phyloP scores from a whole-genome alignment of 2,113 vertebrate genomes.

The Melanostigma gelatinosum region DNA sequence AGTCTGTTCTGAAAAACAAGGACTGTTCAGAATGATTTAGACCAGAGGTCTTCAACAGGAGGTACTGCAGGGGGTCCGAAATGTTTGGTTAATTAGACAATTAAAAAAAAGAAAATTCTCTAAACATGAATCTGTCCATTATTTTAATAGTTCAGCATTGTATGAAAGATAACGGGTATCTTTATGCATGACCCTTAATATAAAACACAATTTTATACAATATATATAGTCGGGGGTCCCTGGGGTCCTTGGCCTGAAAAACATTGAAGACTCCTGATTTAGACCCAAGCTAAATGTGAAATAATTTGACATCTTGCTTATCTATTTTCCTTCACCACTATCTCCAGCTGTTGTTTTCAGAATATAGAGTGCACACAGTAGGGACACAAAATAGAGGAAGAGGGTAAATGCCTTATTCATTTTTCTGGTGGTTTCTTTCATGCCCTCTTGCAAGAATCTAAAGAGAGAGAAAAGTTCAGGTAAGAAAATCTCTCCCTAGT shows the following conservation, averaged over 20 bases:
- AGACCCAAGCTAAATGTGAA: background rate
- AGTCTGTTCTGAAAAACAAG: background rate
- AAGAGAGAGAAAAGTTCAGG: conserved; percentile 32
- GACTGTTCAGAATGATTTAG: background rate
- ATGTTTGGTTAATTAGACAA: too few species aligned
- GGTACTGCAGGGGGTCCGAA: too few species aligned
- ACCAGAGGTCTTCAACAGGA: too few species aligned
- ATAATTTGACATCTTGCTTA: background rate
- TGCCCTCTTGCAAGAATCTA: conserved; percentile 31
- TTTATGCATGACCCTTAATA: too few species aligned
- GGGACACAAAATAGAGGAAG: conserved; percentile 19
- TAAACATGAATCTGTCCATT: too few species aligned
- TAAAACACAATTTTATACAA: too few species aligned
- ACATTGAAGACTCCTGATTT: background rate
- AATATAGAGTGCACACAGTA: background rate
- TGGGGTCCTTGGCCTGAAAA: too few species aligned
- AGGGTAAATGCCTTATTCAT: conserved; percentile 53
- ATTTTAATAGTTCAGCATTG: too few species aligned
- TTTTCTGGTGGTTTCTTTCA: conserved; percentile 30
- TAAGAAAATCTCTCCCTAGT: conserved; percentile 27
- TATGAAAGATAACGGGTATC: too few species aligned
- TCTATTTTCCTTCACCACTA: background rate
- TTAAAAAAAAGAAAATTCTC: too few species aligned
- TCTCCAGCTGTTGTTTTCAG: conserved; percentile 27
- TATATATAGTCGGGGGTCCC: too few species aligned